These are phyloP conservation scores for Setophaga coronata DNA, from an alignment of 2,113 vertebrate species.

Conservation along the genomic window DNA sequence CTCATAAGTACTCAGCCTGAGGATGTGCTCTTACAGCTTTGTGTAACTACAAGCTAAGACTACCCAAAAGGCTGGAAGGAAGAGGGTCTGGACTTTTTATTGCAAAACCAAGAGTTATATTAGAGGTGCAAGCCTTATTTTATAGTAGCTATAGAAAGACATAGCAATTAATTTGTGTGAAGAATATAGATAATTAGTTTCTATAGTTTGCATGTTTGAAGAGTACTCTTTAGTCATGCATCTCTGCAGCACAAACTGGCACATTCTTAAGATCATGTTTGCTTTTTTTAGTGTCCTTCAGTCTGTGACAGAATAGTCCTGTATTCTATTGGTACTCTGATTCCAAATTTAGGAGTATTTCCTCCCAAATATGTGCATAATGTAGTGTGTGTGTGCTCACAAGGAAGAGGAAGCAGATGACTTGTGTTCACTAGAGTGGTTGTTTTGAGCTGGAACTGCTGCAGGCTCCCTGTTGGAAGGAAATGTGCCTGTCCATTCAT, in stretches of 20 bases:
- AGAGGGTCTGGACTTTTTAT: neutral
- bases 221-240: neutral
- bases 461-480: neutral
- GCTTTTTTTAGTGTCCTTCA: neutral
- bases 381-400: neutral
- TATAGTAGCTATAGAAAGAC: neutral
- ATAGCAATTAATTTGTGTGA: neutral
- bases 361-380: neutral
- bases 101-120: neutral
- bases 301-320: neutral
- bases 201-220: neutral
- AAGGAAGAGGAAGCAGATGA: constrained; percentile 24
- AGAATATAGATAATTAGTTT: neutral
- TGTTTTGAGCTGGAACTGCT: constrained; percentile 9
- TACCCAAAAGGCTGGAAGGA: neutral
- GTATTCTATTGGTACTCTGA: neutral
- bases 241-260: neutral
- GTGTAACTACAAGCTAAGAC: neutral
- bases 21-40: neutral
- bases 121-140: neutral
- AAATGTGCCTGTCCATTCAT: neutral
- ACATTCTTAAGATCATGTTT: neutral
- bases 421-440: neutral
- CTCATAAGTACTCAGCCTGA: neutral
- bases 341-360: neutral